Percentiles rank a stretch among this genome's conserved stretches.
Conservation (phyloP, 2,113 vertebrate species). For the Psophia crepitans region DNA sequence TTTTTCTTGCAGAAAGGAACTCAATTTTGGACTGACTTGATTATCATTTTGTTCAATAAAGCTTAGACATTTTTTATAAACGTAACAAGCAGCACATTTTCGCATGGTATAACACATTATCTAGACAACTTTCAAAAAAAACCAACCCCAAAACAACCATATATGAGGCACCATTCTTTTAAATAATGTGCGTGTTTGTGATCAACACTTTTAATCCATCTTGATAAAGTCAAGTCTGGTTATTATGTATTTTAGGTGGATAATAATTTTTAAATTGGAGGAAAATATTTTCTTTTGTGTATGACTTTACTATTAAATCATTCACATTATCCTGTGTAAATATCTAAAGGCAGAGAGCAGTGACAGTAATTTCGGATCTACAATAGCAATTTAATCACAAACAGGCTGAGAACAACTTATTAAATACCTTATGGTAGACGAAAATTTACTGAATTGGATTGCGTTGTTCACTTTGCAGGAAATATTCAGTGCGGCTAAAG, state of each 20-base stretch:
- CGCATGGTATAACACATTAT: neutral
- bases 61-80: neutral
- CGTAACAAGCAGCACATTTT: neutral
- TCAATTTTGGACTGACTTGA: neutral
- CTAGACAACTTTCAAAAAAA: neutral
- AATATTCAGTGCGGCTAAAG: accelerated
- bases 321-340: neutral
- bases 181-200: neutral
- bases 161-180: neutral
- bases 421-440: neutral
- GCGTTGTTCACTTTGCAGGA: neutral
- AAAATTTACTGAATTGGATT: neutral
- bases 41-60: neutral
- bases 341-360: neutral
- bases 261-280: neutral
- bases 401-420: neutral
- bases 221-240: neutral
- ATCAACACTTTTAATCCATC: neutral
- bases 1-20: neutral
- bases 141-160: neutral
- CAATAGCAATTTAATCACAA: neutral
- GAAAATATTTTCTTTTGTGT: neutral
- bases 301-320: neutral
- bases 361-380: neutral
- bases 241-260: neutral